Evolutionary conservation across 92 coral and sea anemone species (phyloP).

Genomic region (Chrysogorgia sp.): DNA sequence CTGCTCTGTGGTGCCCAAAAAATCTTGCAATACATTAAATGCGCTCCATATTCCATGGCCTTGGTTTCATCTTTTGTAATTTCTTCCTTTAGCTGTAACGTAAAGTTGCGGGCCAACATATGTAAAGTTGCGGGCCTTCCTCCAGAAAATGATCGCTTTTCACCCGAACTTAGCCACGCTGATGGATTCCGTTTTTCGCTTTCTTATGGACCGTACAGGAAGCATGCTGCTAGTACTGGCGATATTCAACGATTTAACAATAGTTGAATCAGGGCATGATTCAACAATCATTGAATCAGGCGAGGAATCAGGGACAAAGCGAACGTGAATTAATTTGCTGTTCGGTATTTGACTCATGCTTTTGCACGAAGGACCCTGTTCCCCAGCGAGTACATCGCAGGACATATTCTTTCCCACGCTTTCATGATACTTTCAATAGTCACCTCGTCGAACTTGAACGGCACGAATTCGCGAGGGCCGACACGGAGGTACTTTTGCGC

Average conservation of each 20-base stretch:
- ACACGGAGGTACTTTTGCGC: slow-evolving; percentile 16
- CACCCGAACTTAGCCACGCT: background rate
- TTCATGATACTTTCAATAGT: no score
- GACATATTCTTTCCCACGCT: no score
- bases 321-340: slow-evolving; percentile 3
- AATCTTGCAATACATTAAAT: background rate
- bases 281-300: background rate
- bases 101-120: no score
- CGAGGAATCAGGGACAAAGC: background rate
- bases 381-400: slow-evolving; percentile 23
- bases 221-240: background rate
- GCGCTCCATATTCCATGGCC: background rate
- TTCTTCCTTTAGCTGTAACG: no score
- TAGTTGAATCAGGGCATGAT: background rate
- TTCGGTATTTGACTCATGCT: slow-evolving; percentile 10
- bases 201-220: background rate
- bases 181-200: background rate
- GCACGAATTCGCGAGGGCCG: slow-evolving; percentile 25
- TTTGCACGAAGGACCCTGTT: slow-evolving; percentile 22
- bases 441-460: background rate
- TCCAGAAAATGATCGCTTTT: background rate
- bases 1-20: background rate
- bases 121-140: no score
- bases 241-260: no score
- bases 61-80: background rate